Evolutionary conservation across 35 echinoderm and acorn worm genomes (phyloP).

Genomic region (Ptychodera flava): DNA sequence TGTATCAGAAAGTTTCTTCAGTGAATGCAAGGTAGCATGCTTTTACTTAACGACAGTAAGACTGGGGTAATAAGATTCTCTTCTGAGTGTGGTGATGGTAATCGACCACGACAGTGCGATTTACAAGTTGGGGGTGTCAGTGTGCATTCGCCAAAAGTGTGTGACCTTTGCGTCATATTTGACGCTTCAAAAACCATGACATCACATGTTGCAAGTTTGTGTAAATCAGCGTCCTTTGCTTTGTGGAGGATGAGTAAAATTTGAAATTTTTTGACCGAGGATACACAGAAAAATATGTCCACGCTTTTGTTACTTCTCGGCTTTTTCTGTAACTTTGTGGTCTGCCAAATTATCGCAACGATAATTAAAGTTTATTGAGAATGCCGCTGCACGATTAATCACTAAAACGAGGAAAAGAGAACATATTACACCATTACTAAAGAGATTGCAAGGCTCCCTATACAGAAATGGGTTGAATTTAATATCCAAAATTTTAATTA

Average conservation of each 20-base stretch:
- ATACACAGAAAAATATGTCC: neutral
- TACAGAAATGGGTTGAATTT: too few species aligned
- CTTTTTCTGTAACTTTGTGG: too few species aligned
- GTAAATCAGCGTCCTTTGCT: neutral
- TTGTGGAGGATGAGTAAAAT: neutral
- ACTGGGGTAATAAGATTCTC: neutral
- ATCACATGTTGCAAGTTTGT: neutral
- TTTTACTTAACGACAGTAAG: too few species aligned
- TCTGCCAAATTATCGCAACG: too few species aligned
- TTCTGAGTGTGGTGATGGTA: neutral
- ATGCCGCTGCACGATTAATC: too few species aligned
- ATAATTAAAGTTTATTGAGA: too few species aligned
- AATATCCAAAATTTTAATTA: too few species aligned
- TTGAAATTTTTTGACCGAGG: neutral
- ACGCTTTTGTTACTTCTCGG: neutral
- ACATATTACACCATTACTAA: too few species aligned
- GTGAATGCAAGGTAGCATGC: neutral
- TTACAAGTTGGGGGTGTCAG: neutral
- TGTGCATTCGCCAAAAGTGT: neutral
- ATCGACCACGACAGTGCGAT: neutral
- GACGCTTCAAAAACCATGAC: neutral
- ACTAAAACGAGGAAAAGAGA: too few species aligned
- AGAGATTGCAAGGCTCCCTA: too few species aligned
- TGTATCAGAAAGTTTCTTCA: neutral
- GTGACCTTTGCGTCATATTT: neutral